Percentiles rank a stretch among this genome's conserved stretches.
Conservation (phyloP, 2,888 invertebrate species). For the Eilema caniola region DNA sequence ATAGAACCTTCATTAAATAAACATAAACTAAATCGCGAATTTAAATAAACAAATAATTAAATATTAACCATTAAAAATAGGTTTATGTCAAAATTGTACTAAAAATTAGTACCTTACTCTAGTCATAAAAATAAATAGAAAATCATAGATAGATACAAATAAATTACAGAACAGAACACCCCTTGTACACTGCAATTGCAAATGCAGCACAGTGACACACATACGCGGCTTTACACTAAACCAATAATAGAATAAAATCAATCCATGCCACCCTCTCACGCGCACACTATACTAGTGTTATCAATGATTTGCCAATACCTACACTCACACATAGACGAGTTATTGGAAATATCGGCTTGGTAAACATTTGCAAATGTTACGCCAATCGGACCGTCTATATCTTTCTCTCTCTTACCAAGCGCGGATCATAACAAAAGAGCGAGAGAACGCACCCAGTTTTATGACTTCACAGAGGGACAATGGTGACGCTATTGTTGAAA, state of each 20-base stretch:
- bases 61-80: too few species aligned
- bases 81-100: too few species aligned
- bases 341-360: constrained; percentile 85
- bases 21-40: too few species aligned
- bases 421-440: constrained; percentile 55
- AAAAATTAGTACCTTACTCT: too few species aligned
- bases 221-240: constrained; percentile 86
- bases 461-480: constrained; percentile 83
- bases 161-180: constrained; percentile 40
- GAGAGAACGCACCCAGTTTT: constrained; percentile 72
- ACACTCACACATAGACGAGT: constrained; percentile 65
- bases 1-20: too few species aligned
- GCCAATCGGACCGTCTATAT: constrained; percentile 62
- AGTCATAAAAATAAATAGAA: too few species aligned
- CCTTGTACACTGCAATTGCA: constrained; percentile 70
- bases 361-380: constrained; percentile 83
- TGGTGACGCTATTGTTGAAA: constrained; percentile 83
- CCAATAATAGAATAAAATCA: constrained; percentile 86
- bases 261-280: constrained; percentile 83
- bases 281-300: constrained; percentile 76
- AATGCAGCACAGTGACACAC: constrained; percentile 84
- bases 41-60: too few species aligned
- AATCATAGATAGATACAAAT: too few species aligned
- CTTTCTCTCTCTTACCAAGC: constrained; percentile 65
- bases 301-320: constrained; percentile 69